These are phyloP conservation scores for Turritopsis dohrnii DNA, from an alignment of 30 jellyfish, hydroid and myxozoan genomes.

Conservation along the genomic window DNA sequence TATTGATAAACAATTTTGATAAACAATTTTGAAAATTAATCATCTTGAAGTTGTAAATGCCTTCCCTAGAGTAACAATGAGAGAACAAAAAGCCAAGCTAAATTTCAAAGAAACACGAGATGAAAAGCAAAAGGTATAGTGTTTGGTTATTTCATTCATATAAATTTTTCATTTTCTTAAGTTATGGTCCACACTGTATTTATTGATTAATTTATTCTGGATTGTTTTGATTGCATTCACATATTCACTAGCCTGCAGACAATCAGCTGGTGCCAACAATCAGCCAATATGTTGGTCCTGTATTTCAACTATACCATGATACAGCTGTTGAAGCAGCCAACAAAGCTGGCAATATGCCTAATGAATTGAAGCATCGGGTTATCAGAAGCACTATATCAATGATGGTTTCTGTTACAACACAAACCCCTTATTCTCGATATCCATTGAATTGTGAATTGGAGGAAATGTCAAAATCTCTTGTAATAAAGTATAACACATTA, in stretches of 20 bases:
- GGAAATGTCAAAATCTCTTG: not conserved
- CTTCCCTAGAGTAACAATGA: not conserved
- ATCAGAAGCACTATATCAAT: not conserved
- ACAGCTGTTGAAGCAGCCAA: not conserved
- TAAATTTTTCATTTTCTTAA: not conserved
- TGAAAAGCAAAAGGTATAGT: not conserved
- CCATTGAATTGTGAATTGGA: not conserved
- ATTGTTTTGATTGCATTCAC: not conserved
- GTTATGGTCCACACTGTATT: not conserved
- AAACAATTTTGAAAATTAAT: not conserved
- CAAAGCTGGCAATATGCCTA: not conserved
- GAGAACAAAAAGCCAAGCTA: not conserved
- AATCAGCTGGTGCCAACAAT: not conserved
- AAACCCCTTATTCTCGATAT: not conserved
- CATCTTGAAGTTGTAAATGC: not conserved
- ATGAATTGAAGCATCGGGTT: not conserved
- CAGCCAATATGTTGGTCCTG: not conserved
- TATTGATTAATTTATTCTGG: not conserved
- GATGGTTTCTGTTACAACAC: not conserved
- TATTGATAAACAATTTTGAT: not conserved
- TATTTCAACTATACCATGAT: not conserved
- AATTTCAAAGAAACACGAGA: not conserved
- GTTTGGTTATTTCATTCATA: not conserved
- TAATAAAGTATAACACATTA: not conserved
- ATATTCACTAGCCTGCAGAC: not conserved